Evolutionary conservation across 2,888 invertebrate genomes (phyloP).

Genomic region (Phymatocera aterrima): DNA sequence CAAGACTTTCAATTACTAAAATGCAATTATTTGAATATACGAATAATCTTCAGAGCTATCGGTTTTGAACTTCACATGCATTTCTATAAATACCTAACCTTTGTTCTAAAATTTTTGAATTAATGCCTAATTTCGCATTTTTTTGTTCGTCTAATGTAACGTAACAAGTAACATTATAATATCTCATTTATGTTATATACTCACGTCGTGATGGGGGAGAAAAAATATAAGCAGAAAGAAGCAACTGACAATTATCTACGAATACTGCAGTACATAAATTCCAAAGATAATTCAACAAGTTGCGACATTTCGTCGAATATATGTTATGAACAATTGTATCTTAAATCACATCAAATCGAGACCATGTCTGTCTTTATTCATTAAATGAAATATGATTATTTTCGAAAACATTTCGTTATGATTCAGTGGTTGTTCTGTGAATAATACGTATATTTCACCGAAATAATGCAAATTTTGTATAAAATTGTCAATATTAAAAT

Average conservation of each 20-base stretch:
- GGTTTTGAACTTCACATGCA: not conserved
- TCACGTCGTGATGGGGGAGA: not conserved
- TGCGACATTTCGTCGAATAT: not conserved
- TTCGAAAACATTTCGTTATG: not conserved
- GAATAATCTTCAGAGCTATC: not conserved
- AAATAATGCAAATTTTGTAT: not conserved
- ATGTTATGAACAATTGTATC: slow-evolving; percentile 8
- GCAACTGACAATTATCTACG: slow-evolving; percentile 1
- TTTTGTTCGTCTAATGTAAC: not conserved
- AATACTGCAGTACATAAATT: slow-evolving; percentile 1
- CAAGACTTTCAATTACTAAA: not conserved
- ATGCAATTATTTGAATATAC: not conserved
- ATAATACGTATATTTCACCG: not conserved
- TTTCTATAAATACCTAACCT: not conserved
- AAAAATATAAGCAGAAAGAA: not conserved
- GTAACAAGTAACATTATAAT: not conserved
- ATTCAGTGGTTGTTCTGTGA: slow-evolving; percentile 3
- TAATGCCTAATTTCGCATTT: slow-evolving; percentile 10
- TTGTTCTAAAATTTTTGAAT: not conserved
- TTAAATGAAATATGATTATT: not conserved
- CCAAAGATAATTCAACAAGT: not conserved
- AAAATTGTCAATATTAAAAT: not conserved
- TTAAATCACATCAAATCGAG: not conserved
- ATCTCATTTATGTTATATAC: slow-evolving; percentile 2
- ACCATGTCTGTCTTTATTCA: not conserved